Base-by-base conservation (phyloP, 2,797 vertebrate species). In the Lophius americanus region DNA sequence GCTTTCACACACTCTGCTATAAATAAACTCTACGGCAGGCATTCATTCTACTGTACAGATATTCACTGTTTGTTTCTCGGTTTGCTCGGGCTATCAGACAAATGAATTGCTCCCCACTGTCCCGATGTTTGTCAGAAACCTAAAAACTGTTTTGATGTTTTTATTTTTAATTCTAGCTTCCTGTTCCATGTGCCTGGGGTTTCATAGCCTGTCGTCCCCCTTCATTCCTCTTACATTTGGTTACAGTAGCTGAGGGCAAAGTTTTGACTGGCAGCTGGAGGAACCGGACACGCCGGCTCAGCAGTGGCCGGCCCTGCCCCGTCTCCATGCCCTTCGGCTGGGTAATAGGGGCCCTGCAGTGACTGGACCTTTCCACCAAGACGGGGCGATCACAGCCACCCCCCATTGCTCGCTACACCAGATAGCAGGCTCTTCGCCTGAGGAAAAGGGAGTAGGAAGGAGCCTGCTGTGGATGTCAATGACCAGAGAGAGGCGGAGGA, bases 251-350 rank as follows among this genome's bases (percentile, higher is more conserved):
- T 91, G 75, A 85, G 75, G 87, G 90, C 74, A 59, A 86, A 76
- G 73, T 85, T 88, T 88, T 93, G 92, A 94, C 85, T 91, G 93
- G 91, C 93, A 91, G 90, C 78, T 79, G 52, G 73, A 83, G 92
- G 89, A 93, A 93, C 86, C 64, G 65, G 85, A 94, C 90, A 94
- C 93, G 87, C 86, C 2, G 60, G 70, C 86, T 85, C 89, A 86
- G 85, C 81, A 76, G 92, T 86, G 89, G 88, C 82, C 86, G 78
- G 85, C 82, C 79, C 82, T 89, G 86, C 78, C 88, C 82, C 76
- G 84, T 91, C 87, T 92, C 74, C 54, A 63, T 86, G 84, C 84
- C 91, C 86, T 87, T 79, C 72, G 83, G 90, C 88, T 79, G 74
- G 87, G 85, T 86, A 90, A 82, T 68, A 69, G 83, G 80, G 82